Percentiles rank a stretch among this genome's conserved stretches.
These are phyloP conservation scores for Corythoichthys intestinalis DNA, from an alignment of 2,113 vertebrate species.

Conservation along the genomic window DNA sequence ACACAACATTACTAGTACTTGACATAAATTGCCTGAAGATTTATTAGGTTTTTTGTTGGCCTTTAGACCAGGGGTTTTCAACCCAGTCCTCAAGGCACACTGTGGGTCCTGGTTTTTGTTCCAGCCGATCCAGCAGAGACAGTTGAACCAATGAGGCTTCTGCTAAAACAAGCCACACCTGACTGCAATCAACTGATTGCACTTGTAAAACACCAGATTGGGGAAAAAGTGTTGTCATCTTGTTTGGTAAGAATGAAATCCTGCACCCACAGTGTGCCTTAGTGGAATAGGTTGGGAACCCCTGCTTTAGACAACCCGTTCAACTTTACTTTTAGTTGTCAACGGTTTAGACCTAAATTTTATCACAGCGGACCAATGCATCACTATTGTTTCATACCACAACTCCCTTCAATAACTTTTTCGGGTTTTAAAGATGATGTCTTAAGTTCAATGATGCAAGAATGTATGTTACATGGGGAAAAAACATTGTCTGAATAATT, in stretches of 20 bases:
- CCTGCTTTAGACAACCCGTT: neutral
- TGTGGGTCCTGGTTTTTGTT: too few species aligned
- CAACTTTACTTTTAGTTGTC: neutral
- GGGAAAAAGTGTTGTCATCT: too few species aligned
- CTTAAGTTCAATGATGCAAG: neutral
- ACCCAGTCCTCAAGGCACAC: too few species aligned
- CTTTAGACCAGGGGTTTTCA: too few species aligned
- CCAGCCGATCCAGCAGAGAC: too few species aligned
- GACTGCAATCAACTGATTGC: too few species aligned
- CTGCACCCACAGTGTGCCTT: too few species aligned
- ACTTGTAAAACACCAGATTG: too few species aligned
- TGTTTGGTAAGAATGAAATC: too few species aligned
- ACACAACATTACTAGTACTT: neutral
- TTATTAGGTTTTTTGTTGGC: neutral
- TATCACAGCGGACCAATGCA: neutral
- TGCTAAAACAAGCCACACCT: too few species aligned
- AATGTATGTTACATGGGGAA: neutral
- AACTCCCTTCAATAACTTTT: neutral
- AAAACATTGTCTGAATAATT: neutral
- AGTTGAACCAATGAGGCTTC: too few species aligned
- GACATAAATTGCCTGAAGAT: neutral
- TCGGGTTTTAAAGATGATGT: constrained; percentile 1
- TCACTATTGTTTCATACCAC: neutral
- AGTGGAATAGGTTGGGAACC: too few species aligned
- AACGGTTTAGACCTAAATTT: neutral